Base-by-base conservation (phyloP, 2,113 vertebrate species). In the Scomber scombrus region DNA sequence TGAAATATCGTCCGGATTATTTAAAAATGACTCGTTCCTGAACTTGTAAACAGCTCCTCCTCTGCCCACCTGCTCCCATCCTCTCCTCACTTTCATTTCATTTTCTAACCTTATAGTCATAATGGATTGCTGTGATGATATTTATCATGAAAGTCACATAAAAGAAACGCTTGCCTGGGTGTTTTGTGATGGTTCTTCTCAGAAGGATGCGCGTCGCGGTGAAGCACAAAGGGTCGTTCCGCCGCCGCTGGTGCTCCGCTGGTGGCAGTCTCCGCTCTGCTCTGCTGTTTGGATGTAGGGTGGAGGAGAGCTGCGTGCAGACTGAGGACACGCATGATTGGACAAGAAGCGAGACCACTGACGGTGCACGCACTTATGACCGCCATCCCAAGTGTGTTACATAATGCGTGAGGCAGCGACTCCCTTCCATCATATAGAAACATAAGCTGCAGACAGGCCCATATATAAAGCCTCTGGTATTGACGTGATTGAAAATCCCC, bases 381-480 rank as follows among this genome's bases (percentile, higher is more conserved):
- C 21, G 51, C 70, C 89, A 68, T 82, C 85, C 69, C 76, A 49
- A 78, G 85, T 75, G 88, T 68, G 89, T 95, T 95, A 95, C 92
- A 93, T 94, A 95, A 95, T 78, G 34, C 63, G 62, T 0, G 58
- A 72, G 49, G 56, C 78, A 29, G 26, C 14, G 63, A 57, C 21
- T 51, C 71, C 55, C 54, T 46, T 60, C 19, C 31, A 62, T 5
- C 54, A 5, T 55, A 52, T 40, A 49, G 79, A 40, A 50, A 47
- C n/a, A 12, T 19, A 18, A 12, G n/a, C 21, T 78, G 14, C 16
- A 9, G 29, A 67, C 47, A 14, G 46, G 6, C 19, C 15, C n/a
- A 29, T 49, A 15, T 40, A n/a, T 0, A 49, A 9, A 52, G 31
- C 14, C 8, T 31, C 3, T 0, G 23, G 31, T 50, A 1, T 47